Evolutionary conservation across 1,140 invertebrate species (phyloP), one percentile per base, ranked within the genome.

Genomic region (Arion vulgaris): DNA sequence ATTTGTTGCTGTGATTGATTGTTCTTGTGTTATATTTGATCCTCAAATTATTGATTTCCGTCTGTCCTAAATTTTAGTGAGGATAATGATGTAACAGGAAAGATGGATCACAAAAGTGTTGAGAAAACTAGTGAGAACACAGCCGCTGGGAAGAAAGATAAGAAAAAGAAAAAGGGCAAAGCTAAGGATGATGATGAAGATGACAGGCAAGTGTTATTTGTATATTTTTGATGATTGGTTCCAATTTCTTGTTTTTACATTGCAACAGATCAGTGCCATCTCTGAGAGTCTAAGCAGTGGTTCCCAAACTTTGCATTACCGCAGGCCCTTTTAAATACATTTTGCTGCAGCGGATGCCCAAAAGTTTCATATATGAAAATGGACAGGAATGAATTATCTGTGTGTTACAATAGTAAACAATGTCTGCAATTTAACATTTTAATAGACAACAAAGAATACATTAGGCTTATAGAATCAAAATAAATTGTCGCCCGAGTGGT

Each of bases 101-200:
- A 71, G 7, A 84, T 26, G 62, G 71, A 38, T 62, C n/a, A 57
- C 62, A 81, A 76, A 66, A 36, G 41, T 51, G 9, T 28, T 11
- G 15, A 77, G 41, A 32, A 62, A 36, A 34, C 75, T 7, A 36
- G 53, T 68, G 49, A 41, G 7, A 78, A 81, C 32, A 38, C 73
- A 23, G 71, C 72, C 17, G 34, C 62, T 7, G 62, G 53, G 51
- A 78, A 84, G 73, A 75, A 79, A 72, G 73, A 74, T 23, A 84
- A 80, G n/a, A 84, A 84, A 28, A 80, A 80, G 72, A 83, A 83
- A 41, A 84, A 84, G 66, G 76, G 85, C 77, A 83, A 84, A 53
- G 85, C 85, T 66, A 83, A 79, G 62, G 53, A 78, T 36, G 84
- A 84, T 62, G 82, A 86, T 36, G 87, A 86, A 45, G 86, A 87